Evolutionary conservation across 2,113 vertebrate genomes (phyloP).

Genomic region (Monarcha castaneiventris): DNA sequence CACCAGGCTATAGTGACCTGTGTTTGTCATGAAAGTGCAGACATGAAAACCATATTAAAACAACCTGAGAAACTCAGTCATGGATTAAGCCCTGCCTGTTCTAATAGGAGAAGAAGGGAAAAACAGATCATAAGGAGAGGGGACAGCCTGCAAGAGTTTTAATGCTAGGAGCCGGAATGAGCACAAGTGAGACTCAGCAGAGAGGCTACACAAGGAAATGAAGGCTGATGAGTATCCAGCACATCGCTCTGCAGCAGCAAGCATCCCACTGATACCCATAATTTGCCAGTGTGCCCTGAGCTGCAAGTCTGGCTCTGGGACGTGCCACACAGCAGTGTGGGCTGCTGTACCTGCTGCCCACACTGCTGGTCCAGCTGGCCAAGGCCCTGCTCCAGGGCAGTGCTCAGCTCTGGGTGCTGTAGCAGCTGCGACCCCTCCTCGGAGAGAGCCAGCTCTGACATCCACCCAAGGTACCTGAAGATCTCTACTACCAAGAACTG

Average conservation of each 20-base stretch:
- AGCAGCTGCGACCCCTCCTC: accelerated
- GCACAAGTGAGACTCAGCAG: background rate
- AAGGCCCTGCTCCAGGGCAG: background rate
- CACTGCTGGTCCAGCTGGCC: background rate
- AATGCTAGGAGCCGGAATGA: background rate
- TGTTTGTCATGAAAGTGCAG: background rate
- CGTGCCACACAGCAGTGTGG: accelerated
- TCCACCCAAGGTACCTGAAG: background rate
- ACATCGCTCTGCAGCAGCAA: background rate
- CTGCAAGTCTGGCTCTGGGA: background rate
- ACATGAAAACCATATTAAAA: background rate
- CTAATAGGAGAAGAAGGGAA: background rate
- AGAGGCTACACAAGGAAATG: background rate
- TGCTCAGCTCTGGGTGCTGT: background rate
- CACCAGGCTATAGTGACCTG: background rate
- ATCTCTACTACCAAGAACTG: background rate
- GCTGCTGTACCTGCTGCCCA: background rate
- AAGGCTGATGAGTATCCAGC: background rate
- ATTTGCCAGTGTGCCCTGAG: background rate
- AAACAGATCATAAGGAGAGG: background rate
- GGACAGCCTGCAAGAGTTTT: background rate
- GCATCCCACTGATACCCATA: background rate
- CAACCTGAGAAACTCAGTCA: background rate
- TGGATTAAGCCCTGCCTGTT: background rate
- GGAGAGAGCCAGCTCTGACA: background rate